Base-by-base conservation (phyloP, 35 echinoderm and acorn worm species). In the Apostichopus californicus region DNA sequence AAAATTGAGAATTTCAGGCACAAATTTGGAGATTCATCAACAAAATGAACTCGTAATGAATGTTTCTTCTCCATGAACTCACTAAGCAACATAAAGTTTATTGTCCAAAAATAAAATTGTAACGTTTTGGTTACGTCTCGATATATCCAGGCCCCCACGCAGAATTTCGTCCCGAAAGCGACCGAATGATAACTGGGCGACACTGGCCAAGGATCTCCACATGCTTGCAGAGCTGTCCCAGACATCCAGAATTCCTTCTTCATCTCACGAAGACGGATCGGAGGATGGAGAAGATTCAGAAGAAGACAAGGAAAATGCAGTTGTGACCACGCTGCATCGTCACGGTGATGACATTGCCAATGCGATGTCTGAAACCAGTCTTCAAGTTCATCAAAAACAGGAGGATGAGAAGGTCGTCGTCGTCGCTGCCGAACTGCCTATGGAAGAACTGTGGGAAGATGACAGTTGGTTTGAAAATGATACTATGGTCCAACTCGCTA, bases 381-480 rank as follows among this genome's bases (percentile, higher is more conserved):
- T 21, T 72, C 86, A 20, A 34, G 63, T 65, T 28, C 34, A 89
- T 9, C 13, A 11, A 54, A 66, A 68, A 17, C 15, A 8, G 63
- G 9, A 13, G n/a, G 54, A 59, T 57, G 81, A 81, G 26, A 17
- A 81, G 13, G 25, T 28, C 18, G 11, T 60, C 58, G 1, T 61
- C 6, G 58, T 61, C 0, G 64, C 64, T 68, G 71, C 18, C 20
- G 80, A 82, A 57, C 9, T 12, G 34, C 86, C 86, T 8, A 79
- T 91, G 89, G 56, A 77, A 54, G 89, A 59, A 14, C 53, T 91
- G 34, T 91, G 89, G 89, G 89, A 77, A 68, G 89, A 91, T 59
- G 89, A 91, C 52, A 91, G 89, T 59, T 91, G 89, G 89, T 91
- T 78, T 79, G 89, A 91, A 52, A 91, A 77, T 56, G 89, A 91